A percentile compares a stretch with the other conserved stretches of the same genome.
These are phyloP conservation scores for Formicarius rufipectus DNA, from an alignment of 2,113 vertebrate genomes.

Conservation along the genomic window DNA sequence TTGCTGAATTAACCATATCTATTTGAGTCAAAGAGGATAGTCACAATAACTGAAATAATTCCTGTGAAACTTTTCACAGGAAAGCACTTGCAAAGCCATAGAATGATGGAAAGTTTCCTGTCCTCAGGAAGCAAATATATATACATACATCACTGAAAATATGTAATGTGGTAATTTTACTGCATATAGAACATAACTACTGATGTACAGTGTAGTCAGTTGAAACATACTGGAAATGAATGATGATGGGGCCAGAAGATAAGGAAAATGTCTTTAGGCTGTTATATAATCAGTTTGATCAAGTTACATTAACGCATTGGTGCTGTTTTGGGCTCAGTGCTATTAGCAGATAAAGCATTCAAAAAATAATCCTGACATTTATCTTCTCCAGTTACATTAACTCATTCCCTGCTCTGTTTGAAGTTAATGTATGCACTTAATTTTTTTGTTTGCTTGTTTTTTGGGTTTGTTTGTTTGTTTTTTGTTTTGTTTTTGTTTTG, in stretches of 20 bases:
- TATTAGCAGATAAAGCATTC: constrained; percentile 38
- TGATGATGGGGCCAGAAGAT: constrained; percentile 46
- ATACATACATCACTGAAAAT: constrained; percentile 3
- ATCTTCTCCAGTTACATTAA: constrained; percentile 22
- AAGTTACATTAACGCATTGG: constrained; percentile 37
- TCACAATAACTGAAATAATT: neutral
- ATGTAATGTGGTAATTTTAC: constrained; percentile 20
- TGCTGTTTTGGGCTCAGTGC: neutral
- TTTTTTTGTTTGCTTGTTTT: neutral
- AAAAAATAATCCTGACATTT: constrained; percentile 27
- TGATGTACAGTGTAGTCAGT: constrained; percentile 38
- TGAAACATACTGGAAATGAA: constrained; percentile 41
- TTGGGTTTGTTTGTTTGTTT: no score
- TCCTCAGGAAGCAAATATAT: neutral
- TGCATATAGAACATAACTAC: constrained; percentile 29
- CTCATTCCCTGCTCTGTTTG: neutral
- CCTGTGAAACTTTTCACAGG: neutral
- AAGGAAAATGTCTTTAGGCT: constrained; percentile 12
- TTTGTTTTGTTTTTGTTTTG: no score
- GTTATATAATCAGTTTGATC: constrained; percentile 49
- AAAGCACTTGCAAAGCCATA: neutral
- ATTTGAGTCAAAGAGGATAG: neutral
- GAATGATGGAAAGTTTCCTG: neutral
- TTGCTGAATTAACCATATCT: neutral
- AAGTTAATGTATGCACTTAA: neutral